Evolutionary conservation across 2,113 vertebrate genomes (phyloP).

Genomic region (Odontesthes bonariensis): DNA sequence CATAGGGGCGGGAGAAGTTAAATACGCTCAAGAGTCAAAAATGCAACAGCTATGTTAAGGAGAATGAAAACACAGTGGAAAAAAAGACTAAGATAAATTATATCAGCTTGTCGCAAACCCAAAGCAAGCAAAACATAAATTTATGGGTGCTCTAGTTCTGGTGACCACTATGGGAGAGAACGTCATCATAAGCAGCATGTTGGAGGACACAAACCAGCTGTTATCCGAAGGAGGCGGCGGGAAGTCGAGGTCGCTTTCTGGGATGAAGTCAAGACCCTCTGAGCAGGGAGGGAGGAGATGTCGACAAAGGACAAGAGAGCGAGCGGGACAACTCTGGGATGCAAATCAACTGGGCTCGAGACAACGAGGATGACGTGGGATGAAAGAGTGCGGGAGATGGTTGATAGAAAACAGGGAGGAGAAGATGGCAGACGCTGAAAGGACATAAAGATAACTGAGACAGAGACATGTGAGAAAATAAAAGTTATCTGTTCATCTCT

Average conservation of each 20-base stretch:
- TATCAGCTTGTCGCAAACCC: background rate
- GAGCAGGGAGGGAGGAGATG: conserved; percentile 7
- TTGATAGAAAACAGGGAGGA: background rate
- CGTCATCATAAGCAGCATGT: conserved; percentile 30
- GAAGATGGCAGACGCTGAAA: conserved; percentile 1
- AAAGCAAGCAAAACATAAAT: conserved; percentile 5
- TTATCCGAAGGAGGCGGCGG: conserved; percentile 52
- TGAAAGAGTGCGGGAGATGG: background rate
- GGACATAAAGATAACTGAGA: conserved; percentile 27
- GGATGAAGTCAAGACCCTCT: conserved; percentile 40
- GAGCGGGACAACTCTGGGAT: background rate
- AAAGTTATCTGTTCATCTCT: conserved; percentile 24
- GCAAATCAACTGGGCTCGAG: background rate
- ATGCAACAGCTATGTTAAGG: background rate
- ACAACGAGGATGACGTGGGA: background rate
- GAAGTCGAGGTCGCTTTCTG: conserved; percentile 45
- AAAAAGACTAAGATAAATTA: background rate
- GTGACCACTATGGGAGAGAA: conserved; percentile 42
- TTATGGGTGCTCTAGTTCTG: conserved; percentile 25
- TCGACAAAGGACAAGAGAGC: background rate
- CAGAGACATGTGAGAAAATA: background rate
- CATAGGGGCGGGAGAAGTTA: background rate
- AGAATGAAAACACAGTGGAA: background rate
- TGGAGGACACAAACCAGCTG: conserved; percentile 62
- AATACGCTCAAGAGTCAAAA: background rate